Conservation (phyloP, 2,113 vertebrate species). For the Myocastor coypus region DNA sequence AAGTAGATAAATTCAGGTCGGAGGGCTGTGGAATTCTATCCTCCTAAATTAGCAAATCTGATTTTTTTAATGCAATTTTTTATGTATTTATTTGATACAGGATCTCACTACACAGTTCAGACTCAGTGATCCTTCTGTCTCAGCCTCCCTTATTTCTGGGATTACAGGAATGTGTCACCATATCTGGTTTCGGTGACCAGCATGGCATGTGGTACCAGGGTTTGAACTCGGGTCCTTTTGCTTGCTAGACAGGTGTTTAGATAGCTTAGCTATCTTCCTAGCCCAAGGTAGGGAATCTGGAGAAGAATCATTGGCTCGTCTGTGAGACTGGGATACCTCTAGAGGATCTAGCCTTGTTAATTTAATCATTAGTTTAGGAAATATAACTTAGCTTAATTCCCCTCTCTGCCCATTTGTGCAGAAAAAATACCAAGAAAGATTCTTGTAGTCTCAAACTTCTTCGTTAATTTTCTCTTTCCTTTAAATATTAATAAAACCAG, state of each 20-base stretch:
- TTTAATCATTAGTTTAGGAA: not conserved
- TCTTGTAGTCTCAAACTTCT: not conserved
- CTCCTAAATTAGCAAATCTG: not conserved
- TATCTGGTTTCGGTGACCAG: too few species aligned
- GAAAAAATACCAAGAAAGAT: not conserved
- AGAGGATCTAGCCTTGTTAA: not conserved
- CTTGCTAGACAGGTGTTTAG: too few species aligned
- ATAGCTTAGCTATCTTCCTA: too few species aligned
- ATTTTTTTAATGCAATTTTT: too few species aligned
- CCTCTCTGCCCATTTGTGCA: rapidly evolving
- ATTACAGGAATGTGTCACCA: too few species aligned
- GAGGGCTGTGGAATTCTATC: not conserved
- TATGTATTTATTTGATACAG: too few species aligned
- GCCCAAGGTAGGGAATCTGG: not conserved
- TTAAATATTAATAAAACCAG: slow-evolving; percentile 28
- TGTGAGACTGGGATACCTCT: not conserved
- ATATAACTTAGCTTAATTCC: too few species aligned
- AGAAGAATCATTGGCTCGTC: not conserved
- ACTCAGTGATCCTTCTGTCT: too few species aligned
- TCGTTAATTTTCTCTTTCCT: not conserved
- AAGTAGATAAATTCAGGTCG: not conserved
- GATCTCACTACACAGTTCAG: too few species aligned
- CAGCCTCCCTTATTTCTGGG: too few species aligned
- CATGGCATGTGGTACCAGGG: too few species aligned
- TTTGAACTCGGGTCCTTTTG: too few species aligned